These are phyloP conservation scores for Laothoe populi DNA, from an alignment of 2,888 invertebrate species.

Conservation along the genomic window DNA sequence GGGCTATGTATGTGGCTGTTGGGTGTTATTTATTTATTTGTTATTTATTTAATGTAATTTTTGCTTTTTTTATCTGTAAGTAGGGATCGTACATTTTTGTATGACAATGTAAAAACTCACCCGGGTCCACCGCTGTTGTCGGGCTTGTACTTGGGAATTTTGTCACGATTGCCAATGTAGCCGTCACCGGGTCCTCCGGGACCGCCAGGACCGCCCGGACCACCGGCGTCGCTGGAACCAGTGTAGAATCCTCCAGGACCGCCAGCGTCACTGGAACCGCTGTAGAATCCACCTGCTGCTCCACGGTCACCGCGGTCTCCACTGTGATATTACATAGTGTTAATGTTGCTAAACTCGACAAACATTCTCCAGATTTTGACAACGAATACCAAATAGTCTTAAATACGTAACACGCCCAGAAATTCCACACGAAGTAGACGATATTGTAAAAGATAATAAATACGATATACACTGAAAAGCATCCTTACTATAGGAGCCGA, in stretches of 20 bases:
- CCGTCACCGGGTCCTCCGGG: conserved; percentile 45
- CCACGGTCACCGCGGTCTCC: conserved; percentile 74
- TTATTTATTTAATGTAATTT: too few species aligned
- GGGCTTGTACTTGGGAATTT: conserved; percentile 54
- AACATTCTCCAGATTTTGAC: too few species aligned
- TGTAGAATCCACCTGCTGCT: conserved; percentile 67
- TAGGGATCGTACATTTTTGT: too few species aligned
- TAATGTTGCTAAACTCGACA: too few species aligned
- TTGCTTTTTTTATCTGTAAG: too few species aligned
- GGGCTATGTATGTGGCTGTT: too few species aligned
- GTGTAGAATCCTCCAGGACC: conserved; percentile 51
- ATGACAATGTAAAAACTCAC: conserved; percentile 44
- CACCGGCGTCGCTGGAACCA: conserved; percentile 39
- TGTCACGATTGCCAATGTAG: conserved; percentile 44
- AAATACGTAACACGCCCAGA: too few species aligned
- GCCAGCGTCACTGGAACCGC: conserved; percentile 51
- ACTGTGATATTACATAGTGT: conserved; percentile 41
- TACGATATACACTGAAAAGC: too few species aligned
- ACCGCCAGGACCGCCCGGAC: conserved; percentile 8
- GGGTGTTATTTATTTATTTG: too few species aligned
- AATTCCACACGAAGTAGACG: too few species aligned
- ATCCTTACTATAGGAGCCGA: too few species aligned
- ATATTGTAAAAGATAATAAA: too few species aligned
- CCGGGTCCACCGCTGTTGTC: conserved; percentile 45
- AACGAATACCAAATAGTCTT: background rate